Evolutionary conservation across 2,113 vertebrate genomes (phyloP).

Genomic region (Empidonax alnorum): DNA sequence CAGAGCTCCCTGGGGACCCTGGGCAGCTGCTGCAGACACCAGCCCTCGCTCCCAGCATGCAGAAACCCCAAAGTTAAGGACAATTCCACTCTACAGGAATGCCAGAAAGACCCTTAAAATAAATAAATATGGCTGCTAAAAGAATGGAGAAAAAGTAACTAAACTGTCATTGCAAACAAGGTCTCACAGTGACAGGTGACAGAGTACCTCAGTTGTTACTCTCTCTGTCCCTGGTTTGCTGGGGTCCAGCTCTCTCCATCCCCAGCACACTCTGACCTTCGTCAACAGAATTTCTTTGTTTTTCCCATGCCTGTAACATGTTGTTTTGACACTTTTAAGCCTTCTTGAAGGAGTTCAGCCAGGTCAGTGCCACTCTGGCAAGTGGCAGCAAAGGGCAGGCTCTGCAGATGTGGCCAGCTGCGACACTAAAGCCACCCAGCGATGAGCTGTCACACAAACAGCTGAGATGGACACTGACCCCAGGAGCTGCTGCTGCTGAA

Average conservation of each 20-base stretch:
- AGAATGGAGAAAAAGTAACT: not conserved
- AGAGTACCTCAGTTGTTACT: not conserved
- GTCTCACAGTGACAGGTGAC: not conserved
- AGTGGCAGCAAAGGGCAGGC: rapidly evolving
- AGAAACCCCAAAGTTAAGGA: not conserved
- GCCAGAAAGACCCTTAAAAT: not conserved
- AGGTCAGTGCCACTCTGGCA: not conserved
- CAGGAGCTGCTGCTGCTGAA: not conserved
- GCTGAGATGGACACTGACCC: not conserved
- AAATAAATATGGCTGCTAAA: not conserved
- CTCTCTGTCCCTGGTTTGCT: not conserved
- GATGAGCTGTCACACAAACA: not conserved
- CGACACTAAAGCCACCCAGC: not conserved
- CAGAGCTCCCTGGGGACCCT: not conserved
- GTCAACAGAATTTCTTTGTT: not conserved
- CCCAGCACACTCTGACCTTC: not conserved
- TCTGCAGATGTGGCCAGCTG: rapidly evolving
- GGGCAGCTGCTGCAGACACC: not conserved
- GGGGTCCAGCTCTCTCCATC: not conserved
- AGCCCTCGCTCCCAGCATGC: not conserved
- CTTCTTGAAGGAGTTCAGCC: not conserved
- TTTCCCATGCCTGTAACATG: rapidly evolving
- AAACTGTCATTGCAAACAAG: not conserved
- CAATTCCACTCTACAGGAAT: not conserved
- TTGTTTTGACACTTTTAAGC: not conserved